Conservation (phyloP, 2,888 invertebrate species). For the Apantesis nais region DNA sequence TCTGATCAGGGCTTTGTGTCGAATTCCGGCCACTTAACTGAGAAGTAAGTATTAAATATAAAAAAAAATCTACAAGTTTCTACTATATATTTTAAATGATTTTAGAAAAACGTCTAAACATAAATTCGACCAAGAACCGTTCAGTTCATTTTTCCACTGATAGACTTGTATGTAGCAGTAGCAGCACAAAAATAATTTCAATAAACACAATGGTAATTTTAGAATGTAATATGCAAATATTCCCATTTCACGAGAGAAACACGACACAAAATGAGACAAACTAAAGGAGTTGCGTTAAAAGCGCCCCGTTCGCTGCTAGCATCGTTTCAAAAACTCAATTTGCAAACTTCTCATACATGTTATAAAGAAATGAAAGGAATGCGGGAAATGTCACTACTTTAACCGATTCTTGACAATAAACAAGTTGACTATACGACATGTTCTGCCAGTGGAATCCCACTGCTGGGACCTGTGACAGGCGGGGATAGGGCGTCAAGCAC, state of each 20-base stretch:
- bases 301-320: conserved; percentile 8
- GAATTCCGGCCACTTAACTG: too few relatives aligned
- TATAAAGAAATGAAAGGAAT: conserved; percentile 55
- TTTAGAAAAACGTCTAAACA: neutral
- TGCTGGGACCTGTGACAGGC: conserved; percentile 59
- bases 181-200: neutral
- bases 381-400: conserved; percentile 52
- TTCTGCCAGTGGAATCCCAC: conserved; percentile 60
- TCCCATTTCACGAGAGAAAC: neutral
- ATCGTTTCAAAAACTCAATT: conserved; percentile 43
- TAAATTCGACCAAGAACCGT: neutral
- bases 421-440: conserved; percentile 66
- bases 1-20: too few relatives aligned
- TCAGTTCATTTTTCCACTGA: neutral
- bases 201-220: neutral
- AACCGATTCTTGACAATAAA: conserved; percentile 69
- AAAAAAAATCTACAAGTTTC: neutral
- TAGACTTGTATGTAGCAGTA: neutral
- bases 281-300: conserved; percentile 13
- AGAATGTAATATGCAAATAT: neutral
- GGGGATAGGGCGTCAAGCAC: conserved; percentile 36
- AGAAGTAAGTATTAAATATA: too few relatives aligned
- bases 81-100: neutral
- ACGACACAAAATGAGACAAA: conserved; percentile 1
- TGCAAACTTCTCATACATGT: conserved; percentile 46